Evolutionary conservation across 2,797 vertebrate species (phyloP), one percentile per base, ranked within the genome.

Genomic region (Tapirus indicus): DNA sequence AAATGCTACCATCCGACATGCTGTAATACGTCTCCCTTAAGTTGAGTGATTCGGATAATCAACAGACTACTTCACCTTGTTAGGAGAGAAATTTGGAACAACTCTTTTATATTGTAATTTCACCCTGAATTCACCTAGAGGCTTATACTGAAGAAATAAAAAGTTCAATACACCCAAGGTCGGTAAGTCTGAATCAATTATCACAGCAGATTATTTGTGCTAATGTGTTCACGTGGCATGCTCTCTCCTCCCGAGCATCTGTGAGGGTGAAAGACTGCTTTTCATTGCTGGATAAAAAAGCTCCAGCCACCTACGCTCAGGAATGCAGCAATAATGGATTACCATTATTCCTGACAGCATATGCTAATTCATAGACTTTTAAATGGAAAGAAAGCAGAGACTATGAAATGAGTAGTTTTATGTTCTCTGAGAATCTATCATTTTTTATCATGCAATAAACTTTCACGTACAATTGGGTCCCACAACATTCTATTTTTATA

Each of bases 101-200:
- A 74, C 18, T 91, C 62, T 79, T 96, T 97, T 85, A 91, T 95
- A 96, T 88, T 94, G 82, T 92, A 97, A 94, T 95, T 97, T 96
- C 92, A 95, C 80, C 92, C 35, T 92, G 58, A 92, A 86, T 90
- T 97, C 77, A 98, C 92, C 68, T 66, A 92, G 16, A 92, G 52
- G 47, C 35, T 82, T 85, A 71, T 11, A 88, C 56, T 78, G 41
- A 91, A 88, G n/a, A 84, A 72, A 56, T 86, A 88, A 96, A 97
- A 94, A 84, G 52, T 86, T 96, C 54, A 72, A 5, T 25, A 60
- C 85, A 49, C n/a, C 52, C 89, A 88, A 97, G 95, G 88, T 96
- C 95, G 91, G 56, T 80, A 74, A 97, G n/a, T 78, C 75, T 94
- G 60, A 96, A 94, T 96, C 85, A 95, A 96, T 97, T 94, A 97